Conservation (phyloP, 2,113 vertebrate species). For the Neopipo cinnamomea region DNA sequence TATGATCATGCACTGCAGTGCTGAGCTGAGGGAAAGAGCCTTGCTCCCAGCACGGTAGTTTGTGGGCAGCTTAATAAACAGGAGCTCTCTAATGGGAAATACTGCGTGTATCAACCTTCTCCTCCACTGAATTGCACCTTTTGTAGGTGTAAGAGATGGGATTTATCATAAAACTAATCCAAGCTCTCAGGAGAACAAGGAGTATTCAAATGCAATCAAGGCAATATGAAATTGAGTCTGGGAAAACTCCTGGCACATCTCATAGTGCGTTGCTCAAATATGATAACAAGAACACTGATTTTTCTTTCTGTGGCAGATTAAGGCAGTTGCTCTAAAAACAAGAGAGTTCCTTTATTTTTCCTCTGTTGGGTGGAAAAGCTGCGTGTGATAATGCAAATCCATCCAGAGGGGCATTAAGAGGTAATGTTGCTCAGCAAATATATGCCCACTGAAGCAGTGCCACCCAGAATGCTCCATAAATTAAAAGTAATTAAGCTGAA, state of each 20-base stretch:
- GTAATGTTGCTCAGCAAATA: constrained; percentile 1
- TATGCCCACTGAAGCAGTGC: neutral
- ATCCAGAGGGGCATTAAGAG: neutral
- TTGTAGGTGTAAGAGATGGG: neutral
- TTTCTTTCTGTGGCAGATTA: neutral
- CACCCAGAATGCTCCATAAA: constrained; percentile 42
- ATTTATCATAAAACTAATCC: neutral
- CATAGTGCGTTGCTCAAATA: neutral
- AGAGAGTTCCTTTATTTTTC: neutral
- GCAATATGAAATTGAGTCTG: neutral
- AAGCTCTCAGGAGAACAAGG: constrained; percentile 17
- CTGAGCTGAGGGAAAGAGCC: neutral
- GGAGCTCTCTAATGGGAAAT: neutral
- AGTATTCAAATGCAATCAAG: constrained; percentile 42
- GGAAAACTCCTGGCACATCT: neutral
- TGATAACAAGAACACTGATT: neutral
- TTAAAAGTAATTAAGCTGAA: constrained; percentile 60
- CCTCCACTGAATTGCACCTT: neutral
- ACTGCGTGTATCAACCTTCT: neutral
- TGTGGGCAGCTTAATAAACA: neutral
- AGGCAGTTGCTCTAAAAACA: neutral
- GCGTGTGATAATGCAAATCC: neutral
- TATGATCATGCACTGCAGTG: neutral
- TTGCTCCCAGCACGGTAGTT: neutral
- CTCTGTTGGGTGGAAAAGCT: neutral